Conservation (phyloP, 2,797 vertebrate genomes). For the Phrynocephalus vlangalii region DNA sequence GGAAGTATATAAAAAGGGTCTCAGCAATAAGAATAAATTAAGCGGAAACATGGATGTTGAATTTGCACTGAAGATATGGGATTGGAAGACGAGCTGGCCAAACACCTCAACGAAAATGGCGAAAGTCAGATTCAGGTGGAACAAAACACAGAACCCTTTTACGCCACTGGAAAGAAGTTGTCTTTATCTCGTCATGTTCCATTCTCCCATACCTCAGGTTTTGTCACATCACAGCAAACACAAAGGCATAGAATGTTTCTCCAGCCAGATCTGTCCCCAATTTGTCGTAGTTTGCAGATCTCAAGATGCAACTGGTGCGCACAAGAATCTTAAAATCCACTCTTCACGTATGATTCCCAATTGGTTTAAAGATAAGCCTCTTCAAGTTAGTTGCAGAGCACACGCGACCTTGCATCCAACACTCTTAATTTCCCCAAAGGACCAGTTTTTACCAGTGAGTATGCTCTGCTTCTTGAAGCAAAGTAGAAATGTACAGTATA, state of each 20-base stretch:
- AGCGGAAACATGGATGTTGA: fast-evolving
- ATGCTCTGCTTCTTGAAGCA: background rate
- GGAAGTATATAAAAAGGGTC: background rate
- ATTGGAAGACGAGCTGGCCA: background rate
- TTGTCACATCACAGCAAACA: background rate
- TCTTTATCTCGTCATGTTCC: too few species aligned
- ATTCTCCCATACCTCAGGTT: background rate
- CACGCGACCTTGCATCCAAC: background rate
- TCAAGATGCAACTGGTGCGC: background rate
- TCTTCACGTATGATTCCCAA: background rate
- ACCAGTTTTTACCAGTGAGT: background rate
- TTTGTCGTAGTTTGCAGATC: background rate
- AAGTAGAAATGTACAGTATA: background rate
- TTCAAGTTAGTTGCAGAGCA: background rate
- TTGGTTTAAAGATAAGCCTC: background rate
- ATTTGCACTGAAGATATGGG: background rate
- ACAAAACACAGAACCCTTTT: background rate
- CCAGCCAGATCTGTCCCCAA: background rate
- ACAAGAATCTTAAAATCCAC: background rate
- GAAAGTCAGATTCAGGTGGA: background rate
- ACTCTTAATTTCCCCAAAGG: constrained; percentile 6
- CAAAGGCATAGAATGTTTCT: background rate
- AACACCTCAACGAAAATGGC: background rate
- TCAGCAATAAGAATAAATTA: background rate
- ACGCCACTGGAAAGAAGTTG: too few species aligned